Base-by-base conservation (phyloP, 2,113 vertebrate genomes). In the Sceloporus undulatus region DNA sequence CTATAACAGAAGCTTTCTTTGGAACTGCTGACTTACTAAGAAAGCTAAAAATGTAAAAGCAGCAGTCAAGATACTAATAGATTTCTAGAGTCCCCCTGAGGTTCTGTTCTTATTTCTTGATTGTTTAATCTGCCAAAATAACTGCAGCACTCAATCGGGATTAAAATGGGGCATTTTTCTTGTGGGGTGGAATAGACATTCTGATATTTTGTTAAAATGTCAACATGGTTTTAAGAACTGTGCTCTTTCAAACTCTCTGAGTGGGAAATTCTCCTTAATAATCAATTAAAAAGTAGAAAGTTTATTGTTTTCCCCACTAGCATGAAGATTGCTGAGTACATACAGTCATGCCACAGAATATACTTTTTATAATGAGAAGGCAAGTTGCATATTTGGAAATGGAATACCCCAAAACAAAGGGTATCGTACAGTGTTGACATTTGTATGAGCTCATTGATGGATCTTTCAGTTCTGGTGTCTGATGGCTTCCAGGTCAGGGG, bases 131-230 rank as follows among this genome's bases (percentile, higher is more conserved):
- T 88, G 62, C 14, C 14, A 56, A 38, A 78, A 40, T 77, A 83
- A 68, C 42, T 23, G 75, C 48, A 27, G 81, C 11, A 70, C 21
- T 18, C 11, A 16, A 5, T 9, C 48, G n/a, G 62, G 77, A 65
- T 77, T 76, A 78, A 85, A 85, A 5, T 42, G 2, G 75, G 62
- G 7, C 29, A 82, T 48, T 0, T 75, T 54, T 25, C 23, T 21
- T 34, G 25, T 13, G 1, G 25, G 18, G 54, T 7, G 65, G 76
- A 77, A 16, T 21, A 56, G 73, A 78, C 48, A 56, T 56, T 52
- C 48, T 13, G 68, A 21, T 52, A 82, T 76, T 40, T 38, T 66
- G 66, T 83, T 77, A 88, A 83, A 70, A 88, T 82, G 71, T 25
- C 42, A 66, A 2, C 59, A 56, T 54, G 29, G 40, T 54, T 54